phyloP scores from a whole-genome alignment of 2,888 invertebrate species.

The Agrypnus murinus region DNA sequence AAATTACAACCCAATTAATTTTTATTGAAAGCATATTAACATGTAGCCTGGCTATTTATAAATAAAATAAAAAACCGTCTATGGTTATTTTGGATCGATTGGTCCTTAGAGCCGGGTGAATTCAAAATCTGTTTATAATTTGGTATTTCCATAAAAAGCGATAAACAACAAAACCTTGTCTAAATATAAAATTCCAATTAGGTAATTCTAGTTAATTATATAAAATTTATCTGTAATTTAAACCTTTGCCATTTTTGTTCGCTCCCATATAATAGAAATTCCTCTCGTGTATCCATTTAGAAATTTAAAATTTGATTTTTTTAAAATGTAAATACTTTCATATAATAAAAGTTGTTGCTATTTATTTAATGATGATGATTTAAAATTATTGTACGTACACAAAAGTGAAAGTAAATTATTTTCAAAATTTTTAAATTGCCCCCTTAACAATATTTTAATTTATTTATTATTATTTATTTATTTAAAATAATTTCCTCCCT shows the following conservation, averaged over 20 bases:
- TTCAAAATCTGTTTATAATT: not conserved
- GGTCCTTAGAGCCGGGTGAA: too few species aligned
- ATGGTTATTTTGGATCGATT: too few species aligned
- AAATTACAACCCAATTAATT: too few species aligned
- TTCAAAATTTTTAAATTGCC: not conserved
- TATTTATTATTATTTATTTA: not conserved
- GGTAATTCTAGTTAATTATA: not conserved
- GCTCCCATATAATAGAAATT: constrained; percentile 6
- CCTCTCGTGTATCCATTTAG: not conserved
- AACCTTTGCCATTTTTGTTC: not conserved
- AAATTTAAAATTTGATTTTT: constrained; percentile 6
- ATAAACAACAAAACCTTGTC: constrained; percentile 1
- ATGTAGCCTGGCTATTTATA: too few species aligned
- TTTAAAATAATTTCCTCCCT: too few species aligned
- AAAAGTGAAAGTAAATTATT: constrained; percentile 1
- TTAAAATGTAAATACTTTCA: too few species aligned
- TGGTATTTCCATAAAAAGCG: not conserved
- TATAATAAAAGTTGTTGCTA: too few species aligned
- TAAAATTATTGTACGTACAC: too few species aligned
- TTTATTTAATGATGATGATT: too few species aligned
- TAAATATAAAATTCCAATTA: constrained; percentile 1
- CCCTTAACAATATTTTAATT: not conserved
- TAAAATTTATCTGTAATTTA: not conserved
- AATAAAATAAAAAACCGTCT: too few species aligned
- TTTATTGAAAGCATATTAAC: too few species aligned